Evolutionary conservation across 1,140 invertebrate genomes (phyloP).

Genomic region (Gonatopus flavifemur): DNA sequence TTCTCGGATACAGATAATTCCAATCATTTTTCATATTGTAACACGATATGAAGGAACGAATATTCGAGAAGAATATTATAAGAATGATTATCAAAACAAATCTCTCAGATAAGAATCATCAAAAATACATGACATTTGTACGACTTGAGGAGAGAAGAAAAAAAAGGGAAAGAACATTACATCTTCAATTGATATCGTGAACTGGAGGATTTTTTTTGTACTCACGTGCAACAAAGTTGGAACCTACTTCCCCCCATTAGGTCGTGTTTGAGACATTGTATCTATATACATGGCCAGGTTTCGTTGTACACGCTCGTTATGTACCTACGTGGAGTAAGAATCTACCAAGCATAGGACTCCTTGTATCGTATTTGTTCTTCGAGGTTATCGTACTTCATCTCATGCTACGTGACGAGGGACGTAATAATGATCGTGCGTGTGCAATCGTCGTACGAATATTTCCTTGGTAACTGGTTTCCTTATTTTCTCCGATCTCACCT

Average conservation of each 20-base stretch:
- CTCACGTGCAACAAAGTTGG: no score
- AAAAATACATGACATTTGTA: no score
- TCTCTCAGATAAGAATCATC: no score
- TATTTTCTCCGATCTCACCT: conserved; percentile 45
- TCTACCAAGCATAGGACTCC: conserved; percentile 16
- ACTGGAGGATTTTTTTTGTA: no score
- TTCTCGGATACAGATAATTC: no score
- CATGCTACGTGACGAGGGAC: conserved; percentile 45
- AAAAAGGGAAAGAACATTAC: no score
- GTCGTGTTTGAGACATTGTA: conserved; percentile 24
- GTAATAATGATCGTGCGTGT: conserved; percentile 42
- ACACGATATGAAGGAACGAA: no score
- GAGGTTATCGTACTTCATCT: conserved; percentile 49
- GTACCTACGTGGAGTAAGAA: conserved; percentile 17
- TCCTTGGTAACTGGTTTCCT: conserved; percentile 44
- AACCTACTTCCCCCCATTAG: conserved; percentile 26
- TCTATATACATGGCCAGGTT: conserved; percentile 24
- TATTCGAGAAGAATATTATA: no score
- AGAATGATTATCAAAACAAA: no score
- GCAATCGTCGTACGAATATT: conserved; percentile 34
- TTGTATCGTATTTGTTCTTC: conserved; percentile 47
- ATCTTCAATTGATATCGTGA: no score
- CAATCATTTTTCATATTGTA: no score
- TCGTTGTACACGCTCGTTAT: conserved; percentile 16
- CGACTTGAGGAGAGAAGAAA: no score